These are phyloP conservation scores for Percopsis omiscomaycus DNA, from an alignment of 2,797 vertebrate genomes.

Conservation along the genomic window DNA sequence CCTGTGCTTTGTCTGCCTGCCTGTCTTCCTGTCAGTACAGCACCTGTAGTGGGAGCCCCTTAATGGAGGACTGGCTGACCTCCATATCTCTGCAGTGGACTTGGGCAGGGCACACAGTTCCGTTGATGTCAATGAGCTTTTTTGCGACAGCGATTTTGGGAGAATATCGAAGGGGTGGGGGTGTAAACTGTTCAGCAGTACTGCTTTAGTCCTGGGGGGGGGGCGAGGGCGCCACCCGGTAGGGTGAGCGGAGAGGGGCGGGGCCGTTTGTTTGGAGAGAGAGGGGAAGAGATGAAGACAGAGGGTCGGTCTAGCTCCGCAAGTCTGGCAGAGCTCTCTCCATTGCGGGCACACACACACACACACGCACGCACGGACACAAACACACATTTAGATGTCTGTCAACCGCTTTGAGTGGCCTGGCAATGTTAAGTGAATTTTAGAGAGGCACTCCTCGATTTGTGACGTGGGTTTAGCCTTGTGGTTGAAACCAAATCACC, in stretches of 20 bases:
- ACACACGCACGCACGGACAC: conserved; percentile 28
- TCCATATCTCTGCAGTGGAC: conserved; percentile 43
- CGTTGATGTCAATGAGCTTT: conserved; percentile 17
- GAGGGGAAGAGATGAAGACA: conserved; percentile 80
- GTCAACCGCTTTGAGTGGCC: conserved; percentile 39
- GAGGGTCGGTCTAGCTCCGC: conserved; percentile 59
- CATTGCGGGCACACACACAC: conserved; percentile 76
- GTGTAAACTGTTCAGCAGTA: conserved; percentile 64
- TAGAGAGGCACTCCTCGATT: conserved; percentile 25
- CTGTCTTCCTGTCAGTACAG: conserved; percentile 38
- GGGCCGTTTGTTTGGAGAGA: conserved; percentile 53
- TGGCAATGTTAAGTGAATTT: conserved; percentile 42
- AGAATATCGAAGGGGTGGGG: conserved; percentile 27
- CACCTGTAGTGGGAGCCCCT: conserved; percentile 43
- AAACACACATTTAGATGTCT: conserved; percentile 2
- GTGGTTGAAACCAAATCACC: too few species aligned
- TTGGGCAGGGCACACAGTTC: conserved; percentile 47
- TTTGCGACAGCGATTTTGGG: conserved; percentile 17
- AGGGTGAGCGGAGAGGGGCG: conserved; percentile 16
- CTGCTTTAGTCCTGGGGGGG: conserved; percentile 42
- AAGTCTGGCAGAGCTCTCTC: conserved; percentile 49
- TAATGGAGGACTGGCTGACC: conserved; percentile 59
- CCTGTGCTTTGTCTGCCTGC: conserved; percentile 33
- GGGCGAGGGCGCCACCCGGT: conserved; percentile 38
- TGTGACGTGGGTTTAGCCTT: too few species aligned